Evolutionary conservation across 2,888 invertebrate species (phyloP).

Genomic region (Lasius platythorax): DNA sequence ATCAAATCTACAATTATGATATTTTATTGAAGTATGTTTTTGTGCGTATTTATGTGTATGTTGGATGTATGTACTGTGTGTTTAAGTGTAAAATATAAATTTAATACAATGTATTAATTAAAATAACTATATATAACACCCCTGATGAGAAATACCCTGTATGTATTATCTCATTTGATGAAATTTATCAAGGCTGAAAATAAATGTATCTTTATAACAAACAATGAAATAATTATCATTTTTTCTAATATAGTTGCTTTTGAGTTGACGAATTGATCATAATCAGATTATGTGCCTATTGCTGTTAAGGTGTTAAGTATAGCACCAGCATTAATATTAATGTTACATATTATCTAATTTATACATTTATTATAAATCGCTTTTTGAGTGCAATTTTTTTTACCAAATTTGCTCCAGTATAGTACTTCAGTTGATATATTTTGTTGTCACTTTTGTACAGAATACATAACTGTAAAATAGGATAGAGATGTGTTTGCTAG

Average conservation of each 20-base stretch:
- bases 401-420: too few species aligned
- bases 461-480: slow-evolving; percentile 5
- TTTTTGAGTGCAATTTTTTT: too few species aligned
- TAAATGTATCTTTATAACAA: background rate
- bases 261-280: background rate
- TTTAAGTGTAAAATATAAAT: background rate
- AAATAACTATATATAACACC: background rate
- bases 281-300: background rate
- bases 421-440: background rate
- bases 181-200: background rate
- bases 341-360: too few species aligned
- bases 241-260: background rate
- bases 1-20: slow-evolving; percentile 57
- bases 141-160: background rate
- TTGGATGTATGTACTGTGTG: background rate
- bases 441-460: background rate
- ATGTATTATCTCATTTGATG: background rate
- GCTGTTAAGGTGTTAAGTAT: too few species aligned
- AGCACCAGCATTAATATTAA: too few species aligned
- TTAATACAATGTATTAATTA: slow-evolving; percentile 1
- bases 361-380: too few species aligned
- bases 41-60: background rate
- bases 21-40: background rate
- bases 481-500: slow-evolving; percentile 2
- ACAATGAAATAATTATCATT: background rate